phyloP scores from a whole-genome alignment of 2,113 vertebrate genomes.

The Gnathonemus echidnorhynchus region DNA sequence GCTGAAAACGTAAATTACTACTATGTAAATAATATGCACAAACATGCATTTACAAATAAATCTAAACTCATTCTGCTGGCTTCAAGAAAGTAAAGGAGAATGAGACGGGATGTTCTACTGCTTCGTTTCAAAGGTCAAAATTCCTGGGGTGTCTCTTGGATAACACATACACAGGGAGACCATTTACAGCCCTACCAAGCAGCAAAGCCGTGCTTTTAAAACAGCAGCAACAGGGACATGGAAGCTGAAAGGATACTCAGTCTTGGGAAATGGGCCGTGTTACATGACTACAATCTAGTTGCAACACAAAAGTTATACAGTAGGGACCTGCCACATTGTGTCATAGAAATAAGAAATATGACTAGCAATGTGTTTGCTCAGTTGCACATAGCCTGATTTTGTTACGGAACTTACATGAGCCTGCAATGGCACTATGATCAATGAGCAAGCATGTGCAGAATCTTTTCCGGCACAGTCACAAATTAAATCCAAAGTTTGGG shows the following conservation, averaged over 20 bases:
- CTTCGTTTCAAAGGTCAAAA: slow-evolving; percentile 48
- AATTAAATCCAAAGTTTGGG: no score
- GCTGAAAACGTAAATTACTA: neutral
- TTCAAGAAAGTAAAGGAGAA: neutral
- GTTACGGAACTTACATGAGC: neutral
- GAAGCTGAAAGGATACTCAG: neutral
- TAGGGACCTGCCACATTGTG: neutral
- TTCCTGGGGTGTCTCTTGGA: slow-evolving; percentile 39
- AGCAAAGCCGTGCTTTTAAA: neutral
- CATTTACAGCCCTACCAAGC: neutral
- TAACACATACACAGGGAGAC: slow-evolving; percentile 20
- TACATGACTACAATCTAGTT: neutral
- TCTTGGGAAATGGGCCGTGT: neutral
- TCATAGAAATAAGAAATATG: neutral
- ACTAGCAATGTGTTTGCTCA: neutral
- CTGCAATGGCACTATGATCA: neutral
- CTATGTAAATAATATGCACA: neutral
- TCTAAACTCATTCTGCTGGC: neutral
- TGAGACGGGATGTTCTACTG: neutral
- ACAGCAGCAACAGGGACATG: neutral
- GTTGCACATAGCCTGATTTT: neutral
- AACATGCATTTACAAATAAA: neutral
- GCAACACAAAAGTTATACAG: neutral
- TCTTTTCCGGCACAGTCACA: no score
- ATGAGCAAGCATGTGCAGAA: neutral